A percentile compares a stretch with the other conserved stretches of the same genome.
phyloP scores from a whole-genome alignment of 2,113 vertebrate species.

The Saccopteryx leptura region DNA sequence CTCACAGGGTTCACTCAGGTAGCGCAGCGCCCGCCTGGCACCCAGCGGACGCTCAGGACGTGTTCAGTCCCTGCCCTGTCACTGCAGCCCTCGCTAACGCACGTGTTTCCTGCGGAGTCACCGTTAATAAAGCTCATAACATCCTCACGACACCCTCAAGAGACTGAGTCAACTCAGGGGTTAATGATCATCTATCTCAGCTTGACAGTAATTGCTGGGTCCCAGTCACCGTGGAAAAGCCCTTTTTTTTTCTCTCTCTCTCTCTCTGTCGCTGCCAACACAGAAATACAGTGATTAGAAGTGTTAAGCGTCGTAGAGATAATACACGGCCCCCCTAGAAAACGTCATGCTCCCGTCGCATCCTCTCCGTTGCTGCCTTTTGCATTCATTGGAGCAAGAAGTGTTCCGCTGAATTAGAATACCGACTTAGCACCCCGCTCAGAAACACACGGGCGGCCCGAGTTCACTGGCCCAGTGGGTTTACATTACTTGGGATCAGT shows the following conservation, averaged over 20 bases:
- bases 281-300: slow-evolving; percentile 66
- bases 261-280: slow-evolving; percentile 67
- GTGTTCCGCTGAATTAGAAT: slow-evolving; percentile 78
- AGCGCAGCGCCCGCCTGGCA: not conserved
- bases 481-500: slow-evolving; percentile 78
- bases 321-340: slow-evolving; percentile 72
- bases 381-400: slow-evolving; percentile 82
- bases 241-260: not conserved
- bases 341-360: slow-evolving; percentile 74
- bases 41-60: not conserved
- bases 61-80: not conserved
- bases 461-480: slow-evolving; percentile 66
- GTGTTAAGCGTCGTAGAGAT: slow-evolving; percentile 55
- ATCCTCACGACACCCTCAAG: not conserved
- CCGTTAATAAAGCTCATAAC: slow-evolving; percentile 46
- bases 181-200: slow-evolving; percentile 41
- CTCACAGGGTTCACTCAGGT: not conserved
- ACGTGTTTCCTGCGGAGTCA: not conserved
- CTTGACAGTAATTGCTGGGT: slow-evolving; percentile 43
- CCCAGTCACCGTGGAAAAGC: slow-evolving; percentile 14
- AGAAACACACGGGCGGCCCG: slow-evolving; percentile 61
- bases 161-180: not conserved
- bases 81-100: not conserved
- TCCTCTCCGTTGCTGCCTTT: slow-evolving; percentile 77
- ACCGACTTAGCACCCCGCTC: slow-evolving; percentile 75